Evolutionary conservation across 2,888 invertebrate species (phyloP).

Genomic region (Autographa gamma): DNA sequence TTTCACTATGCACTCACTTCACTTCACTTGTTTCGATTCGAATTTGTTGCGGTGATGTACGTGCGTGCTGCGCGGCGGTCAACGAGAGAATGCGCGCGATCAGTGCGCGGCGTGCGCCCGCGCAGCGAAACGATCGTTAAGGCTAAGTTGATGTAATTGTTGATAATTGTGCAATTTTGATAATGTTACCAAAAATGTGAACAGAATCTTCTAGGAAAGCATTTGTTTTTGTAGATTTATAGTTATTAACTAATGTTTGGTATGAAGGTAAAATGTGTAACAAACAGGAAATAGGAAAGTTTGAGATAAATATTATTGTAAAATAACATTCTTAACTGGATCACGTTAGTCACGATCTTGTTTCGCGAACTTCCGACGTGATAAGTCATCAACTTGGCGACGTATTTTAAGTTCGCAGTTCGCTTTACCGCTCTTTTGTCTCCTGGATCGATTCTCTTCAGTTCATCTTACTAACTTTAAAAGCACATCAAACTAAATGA

Average conservation of each 20-base stretch:
- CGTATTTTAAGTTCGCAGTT: too few relatives aligned
- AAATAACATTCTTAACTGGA: too few relatives aligned
- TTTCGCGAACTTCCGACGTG: too few relatives aligned
- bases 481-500: too few relatives aligned
- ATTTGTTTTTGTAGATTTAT: conserved; percentile 1
- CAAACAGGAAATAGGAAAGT: not conserved
- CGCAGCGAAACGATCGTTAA: conserved; percentile 68
- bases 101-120: conserved; percentile 45
- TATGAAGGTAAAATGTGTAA: not conserved
- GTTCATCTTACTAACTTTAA: too few relatives aligned
- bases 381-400: too few relatives aligned
- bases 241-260: too few relatives aligned
- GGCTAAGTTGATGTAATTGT: conserved; percentile 60
- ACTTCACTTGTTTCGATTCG: conserved; percentile 55
- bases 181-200: conserved; percentile 23
- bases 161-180: conserved; percentile 48
- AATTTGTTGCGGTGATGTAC: conserved; percentile 28
- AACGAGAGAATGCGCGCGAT: conserved; percentile 56
- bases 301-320: too few relatives aligned
- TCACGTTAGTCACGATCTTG: too few relatives aligned
- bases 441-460: too few relatives aligned
- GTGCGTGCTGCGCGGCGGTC: conserved; percentile 51
- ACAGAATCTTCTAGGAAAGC: not conserved
- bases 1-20: conserved; percentile 57
- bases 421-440: too few relatives aligned